Conservation (phyloP, 2,797 vertebrate species). For the Gouania willdenowi region DNA sequence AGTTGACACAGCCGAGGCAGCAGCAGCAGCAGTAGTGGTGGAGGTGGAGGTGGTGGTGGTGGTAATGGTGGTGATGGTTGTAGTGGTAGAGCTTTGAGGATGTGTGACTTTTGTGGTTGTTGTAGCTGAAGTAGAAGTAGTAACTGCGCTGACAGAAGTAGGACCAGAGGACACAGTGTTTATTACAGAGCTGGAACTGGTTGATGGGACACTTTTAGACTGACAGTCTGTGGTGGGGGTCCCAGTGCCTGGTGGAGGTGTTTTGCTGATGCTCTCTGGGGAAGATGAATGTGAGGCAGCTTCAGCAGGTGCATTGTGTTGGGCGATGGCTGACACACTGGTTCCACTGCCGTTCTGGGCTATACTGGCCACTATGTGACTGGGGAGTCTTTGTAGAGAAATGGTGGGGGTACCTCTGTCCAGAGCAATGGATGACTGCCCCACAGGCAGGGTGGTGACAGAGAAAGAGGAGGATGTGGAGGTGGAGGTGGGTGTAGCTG, state of each 20-base stretch:
- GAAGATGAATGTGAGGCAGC: constrained; percentile 42
- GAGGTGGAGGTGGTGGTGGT: constrained; percentile 33
- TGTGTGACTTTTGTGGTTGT: constrained; percentile 44
- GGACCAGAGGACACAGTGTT: constrained; percentile 49
- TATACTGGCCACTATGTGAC: constrained; percentile 76
- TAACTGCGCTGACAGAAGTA: constrained; percentile 40
- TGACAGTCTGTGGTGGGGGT: constrained; percentile 65
- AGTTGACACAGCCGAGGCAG: constrained; percentile 48
- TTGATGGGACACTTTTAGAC: constrained; percentile 65
- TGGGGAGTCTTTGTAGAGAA: constrained; percentile 75
- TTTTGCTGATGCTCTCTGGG: constrained; percentile 59
- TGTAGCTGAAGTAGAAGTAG: constrained; percentile 33
- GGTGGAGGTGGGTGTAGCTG: no score
- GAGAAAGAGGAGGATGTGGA: constrained; percentile 67
- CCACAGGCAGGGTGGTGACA: constrained; percentile 56
- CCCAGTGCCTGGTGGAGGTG: constrained; percentile 39
- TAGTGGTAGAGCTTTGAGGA: constrained; percentile 44
- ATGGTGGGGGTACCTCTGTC: constrained; percentile 76
- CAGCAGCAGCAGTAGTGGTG: constrained; percentile 24
- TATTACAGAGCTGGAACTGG: constrained; percentile 58
- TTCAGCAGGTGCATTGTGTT: constrained; percentile 54
- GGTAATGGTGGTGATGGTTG: constrained; percentile 37
- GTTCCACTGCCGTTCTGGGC: constrained; percentile 80
- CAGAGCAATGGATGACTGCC: constrained; percentile 64
- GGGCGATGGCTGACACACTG: constrained; percentile 66